Conservation (phyloP, 64 coral and sea anemone genomes). For the Pachyseris speciosa region DNA sequence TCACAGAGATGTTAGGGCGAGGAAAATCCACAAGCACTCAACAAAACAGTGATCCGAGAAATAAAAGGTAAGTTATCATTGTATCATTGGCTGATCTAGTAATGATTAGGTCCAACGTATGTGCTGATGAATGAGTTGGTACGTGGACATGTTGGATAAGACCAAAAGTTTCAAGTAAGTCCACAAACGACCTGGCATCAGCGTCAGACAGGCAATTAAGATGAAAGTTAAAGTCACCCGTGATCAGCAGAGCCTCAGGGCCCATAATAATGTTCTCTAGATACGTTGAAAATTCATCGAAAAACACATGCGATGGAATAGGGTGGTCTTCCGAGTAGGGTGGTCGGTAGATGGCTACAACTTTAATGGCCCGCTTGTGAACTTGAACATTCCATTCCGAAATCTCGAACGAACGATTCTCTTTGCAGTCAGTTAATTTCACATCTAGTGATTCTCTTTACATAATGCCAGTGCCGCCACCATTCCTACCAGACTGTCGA, state of each 20-base stretch:
- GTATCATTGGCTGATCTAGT: conserved; percentile 34
- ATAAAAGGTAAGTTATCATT: neutral
- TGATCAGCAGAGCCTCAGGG: conserved; percentile 52
- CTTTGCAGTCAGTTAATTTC: conserved; percentile 15
- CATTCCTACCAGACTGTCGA: conserved; percentile 26
- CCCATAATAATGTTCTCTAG: conserved; percentile 52
- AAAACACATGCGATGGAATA: conserved; percentile 32
- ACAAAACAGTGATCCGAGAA: conserved; percentile 54
- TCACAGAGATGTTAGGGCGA: too few species aligned
- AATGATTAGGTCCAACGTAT: conserved; percentile 48
- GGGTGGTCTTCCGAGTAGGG: conserved; percentile 29
- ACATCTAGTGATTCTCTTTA: conserved; percentile 37
- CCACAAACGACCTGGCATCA: conserved; percentile 25
- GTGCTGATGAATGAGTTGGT: conserved; percentile 33
- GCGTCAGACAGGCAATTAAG: neutral
- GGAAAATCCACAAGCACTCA: too few species aligned
- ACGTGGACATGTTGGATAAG: conserved; percentile 41
- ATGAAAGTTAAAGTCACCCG: conserved; percentile 59
- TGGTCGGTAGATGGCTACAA: conserved; percentile 21
- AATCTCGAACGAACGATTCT: conserved; percentile 66
- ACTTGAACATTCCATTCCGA: conserved; percentile 44
- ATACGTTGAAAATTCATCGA: conserved; percentile 44
- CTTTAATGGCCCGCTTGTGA: neutral
- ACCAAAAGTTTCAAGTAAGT: conserved; percentile 57
- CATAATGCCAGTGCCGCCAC: conserved; percentile 53